Evolutionary conservation across 2,797 vertebrate species (phyloP), one percentile per base, ranked within the genome.

Genomic region (Natrix natrix): DNA sequence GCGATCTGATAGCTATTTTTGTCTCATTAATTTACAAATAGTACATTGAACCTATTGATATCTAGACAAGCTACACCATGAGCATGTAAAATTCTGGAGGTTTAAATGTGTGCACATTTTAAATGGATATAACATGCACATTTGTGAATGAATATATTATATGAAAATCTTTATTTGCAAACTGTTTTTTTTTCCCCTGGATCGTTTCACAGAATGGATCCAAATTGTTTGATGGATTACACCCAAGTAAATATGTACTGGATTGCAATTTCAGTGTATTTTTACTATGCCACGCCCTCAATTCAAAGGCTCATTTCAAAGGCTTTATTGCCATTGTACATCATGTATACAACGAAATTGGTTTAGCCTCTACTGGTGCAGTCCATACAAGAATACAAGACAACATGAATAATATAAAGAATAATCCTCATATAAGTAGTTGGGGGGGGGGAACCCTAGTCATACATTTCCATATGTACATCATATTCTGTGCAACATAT

Each of bases 261-360:
- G 16, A 32, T 1, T 26, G n/a, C 24, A 60, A 56, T 94, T 93
- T 94, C 86, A 88, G 10, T 94, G 32, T 28, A 91, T 32, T 88
- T 90, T 89, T 94, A 93, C 89, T 48, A 52, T 92, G 89, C 54
- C 59, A 91, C 91, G 78, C 95, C 93, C 94, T 93, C 48, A 48
- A 48, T 48, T 48, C 48, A 48, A 48, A 48, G 48, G 48, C 48
- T 48, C 48, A 48, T 3, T 48, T 48, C 48, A 48, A 48, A 48
- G 48, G 2, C 48, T 48, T 48, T 48, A 48, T 48, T 48, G 48
- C 48, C 48, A 48, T 48, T 48, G 48, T 48, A 48, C 48, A 48
- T 48, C 48, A 48, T 48, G 48, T 48, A 5, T 5, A 48, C 48
- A 48, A 48, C 48, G 5, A 48, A 48, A 48, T 48, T 48, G 48